Conservation (phyloP, 2,113 vertebrate genomes). For the Amphiprion ocellaris region DNA sequence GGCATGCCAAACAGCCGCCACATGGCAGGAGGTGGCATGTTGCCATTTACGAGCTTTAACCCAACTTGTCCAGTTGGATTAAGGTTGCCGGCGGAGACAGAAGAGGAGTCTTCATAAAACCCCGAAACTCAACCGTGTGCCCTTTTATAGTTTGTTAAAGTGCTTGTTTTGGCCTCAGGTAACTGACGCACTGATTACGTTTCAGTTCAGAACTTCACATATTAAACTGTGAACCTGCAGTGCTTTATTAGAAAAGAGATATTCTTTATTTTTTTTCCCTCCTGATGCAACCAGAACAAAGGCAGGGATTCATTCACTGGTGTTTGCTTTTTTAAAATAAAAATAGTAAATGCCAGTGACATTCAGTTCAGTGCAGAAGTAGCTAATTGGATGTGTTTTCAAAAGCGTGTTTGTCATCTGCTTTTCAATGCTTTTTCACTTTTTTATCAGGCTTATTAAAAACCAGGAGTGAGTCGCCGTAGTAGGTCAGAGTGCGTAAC, state of each 20-base stretch:
- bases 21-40: conserved; percentile 30
- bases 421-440: background rate
- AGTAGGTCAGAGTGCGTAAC: too few species aligned
- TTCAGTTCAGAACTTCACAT: conserved; percentile 33
- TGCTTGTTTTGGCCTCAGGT: conserved; percentile 17
- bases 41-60: conserved; percentile 63
- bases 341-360: background rate
- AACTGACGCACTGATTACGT: conserved; percentile 42
- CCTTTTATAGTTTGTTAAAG: conserved; percentile 40
- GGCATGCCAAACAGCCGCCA: conserved; percentile 56
- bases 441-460: background rate
- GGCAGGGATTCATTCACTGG: background rate
- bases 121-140: conserved; percentile 10
- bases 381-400: background rate
- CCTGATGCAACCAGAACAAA: conserved; percentile 20
- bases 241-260: conserved; percentile 25
- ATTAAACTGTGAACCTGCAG: conserved; percentile 29
- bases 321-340: background rate
- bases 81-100: conserved; percentile 38
- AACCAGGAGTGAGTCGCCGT: background rate
- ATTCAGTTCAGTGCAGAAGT: background rate
- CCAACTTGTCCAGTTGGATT: conserved; percentile 31
- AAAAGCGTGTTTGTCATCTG: background rate
- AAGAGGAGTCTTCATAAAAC: conserved; percentile 30
- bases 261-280: background rate